Evolutionary conservation across 2,797 vertebrate species (phyloP), one percentile per base, ranked within the genome.

Genomic region (Cygnus olor): DNA sequence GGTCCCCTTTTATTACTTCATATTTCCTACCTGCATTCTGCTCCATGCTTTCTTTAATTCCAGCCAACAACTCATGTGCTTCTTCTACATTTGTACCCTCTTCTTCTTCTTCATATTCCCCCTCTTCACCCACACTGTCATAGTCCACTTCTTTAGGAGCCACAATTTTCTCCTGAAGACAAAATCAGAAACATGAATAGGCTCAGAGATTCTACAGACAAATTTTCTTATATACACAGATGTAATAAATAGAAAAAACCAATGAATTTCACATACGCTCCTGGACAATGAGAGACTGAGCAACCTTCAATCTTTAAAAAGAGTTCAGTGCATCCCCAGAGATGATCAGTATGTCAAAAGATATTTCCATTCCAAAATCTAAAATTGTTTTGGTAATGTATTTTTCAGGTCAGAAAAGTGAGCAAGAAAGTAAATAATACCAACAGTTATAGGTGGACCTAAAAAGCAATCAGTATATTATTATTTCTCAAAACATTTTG

Each of bases 41-140:
- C 19, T 98, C 98, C 98, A 99, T 98, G 85, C 85, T 98, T n/a
- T 98, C 98, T 94, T 97, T 98, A 85, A 99, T 65, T 80, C 12
- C 91, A 3, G 96, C 98, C 57, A 99, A 93, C 64, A 99, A 97
- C 30, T 98, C 98, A 17, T 98, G 97, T 3, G 98, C 97, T 15
- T 94, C 98, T n/a, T 96, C 97, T 65, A 92, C 5, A 2, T 95
- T 94, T 14, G 97, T 94, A 40, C 95, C 96, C 8, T 97, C 96
- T 8, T 98, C 98, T 9, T 96, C 96, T 5, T 97, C 97, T 13
- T 80, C 71, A 5, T 98, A 94, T 10, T 77, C 97, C 36, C 25
- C 94, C 28, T 95, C 84, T 58, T 78, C 85, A 81, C 27, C 84
- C 14, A 91, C 45, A 22, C 7, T 81, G 2, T 82, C 47, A 64